These are phyloP conservation scores for Rotaria sp. DNA, from an alignment of 2,888 invertebrate species.

Conservation along the genomic window DNA sequence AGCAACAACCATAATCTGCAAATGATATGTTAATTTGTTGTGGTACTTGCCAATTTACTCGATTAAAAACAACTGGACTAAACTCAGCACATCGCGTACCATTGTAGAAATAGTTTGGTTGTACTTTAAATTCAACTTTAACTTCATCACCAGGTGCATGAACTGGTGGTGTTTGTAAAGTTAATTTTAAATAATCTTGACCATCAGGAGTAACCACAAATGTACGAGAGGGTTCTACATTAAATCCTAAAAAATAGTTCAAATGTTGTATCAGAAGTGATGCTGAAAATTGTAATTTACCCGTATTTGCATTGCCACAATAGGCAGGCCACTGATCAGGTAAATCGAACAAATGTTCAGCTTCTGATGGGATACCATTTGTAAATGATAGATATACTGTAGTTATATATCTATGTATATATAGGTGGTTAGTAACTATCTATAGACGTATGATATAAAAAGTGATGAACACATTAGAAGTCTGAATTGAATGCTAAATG, in stretches of 20 bases:
- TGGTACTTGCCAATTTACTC: background rate
- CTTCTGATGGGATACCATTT: conserved; percentile 17
- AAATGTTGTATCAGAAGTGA: too few species aligned
- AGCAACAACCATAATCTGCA: background rate
- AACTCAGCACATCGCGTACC: background rate
- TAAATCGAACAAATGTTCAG: background rate
- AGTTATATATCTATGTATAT: too few species aligned
- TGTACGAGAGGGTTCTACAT: background rate
- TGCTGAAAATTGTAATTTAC: too few species aligned
- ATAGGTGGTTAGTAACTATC: too few species aligned
- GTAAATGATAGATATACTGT: background rate
- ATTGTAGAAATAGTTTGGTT: background rate
- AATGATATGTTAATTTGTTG: background rate
- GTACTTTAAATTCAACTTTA: background rate
- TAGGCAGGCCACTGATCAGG: background rate
- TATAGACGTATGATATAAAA: too few species aligned
- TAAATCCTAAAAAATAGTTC: background rate
- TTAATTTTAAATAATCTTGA: background rate
- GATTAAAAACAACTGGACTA: background rate
- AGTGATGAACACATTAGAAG: too few species aligned
- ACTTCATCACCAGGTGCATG: background rate
- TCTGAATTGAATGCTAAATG: too few species aligned
- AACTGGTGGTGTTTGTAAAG: background rate
- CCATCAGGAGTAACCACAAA: background rate
- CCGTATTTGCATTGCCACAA: background rate